phyloP scores from a whole-genome alignment of 2,888 invertebrate genomes.

The Agriopis leucophaearia region DNA sequence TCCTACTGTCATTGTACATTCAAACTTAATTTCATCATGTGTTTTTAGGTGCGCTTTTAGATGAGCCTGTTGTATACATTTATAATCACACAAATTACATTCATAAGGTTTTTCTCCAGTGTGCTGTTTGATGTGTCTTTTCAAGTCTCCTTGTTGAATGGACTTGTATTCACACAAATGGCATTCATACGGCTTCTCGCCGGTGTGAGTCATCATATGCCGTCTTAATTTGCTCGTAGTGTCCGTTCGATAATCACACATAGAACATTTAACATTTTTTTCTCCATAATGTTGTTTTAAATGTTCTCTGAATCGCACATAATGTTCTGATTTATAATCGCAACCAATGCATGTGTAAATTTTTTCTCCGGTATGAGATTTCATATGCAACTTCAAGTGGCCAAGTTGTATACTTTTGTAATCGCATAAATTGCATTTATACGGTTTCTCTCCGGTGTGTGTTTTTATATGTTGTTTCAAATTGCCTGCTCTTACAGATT shows the following conservation, averaged over 20 bases:
- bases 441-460: conserved; percentile 29
- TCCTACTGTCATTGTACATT: conserved; percentile 28
- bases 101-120: conserved; percentile 25
- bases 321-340: conserved; percentile 16
- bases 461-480: conserved; percentile 28
- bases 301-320: conserved; percentile 20
- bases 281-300: conserved; percentile 24
- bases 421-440: conserved; percentile 22
- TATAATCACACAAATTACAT: conserved; percentile 27
- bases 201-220: conserved; percentile 27
- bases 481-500: conserved; percentile 25
- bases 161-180: conserved; percentile 15
- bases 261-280: conserved; percentile 17
- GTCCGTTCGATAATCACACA: conserved; percentile 15
- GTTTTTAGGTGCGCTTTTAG: conserved; percentile 28
- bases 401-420: conserved; percentile 32
- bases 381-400: conserved; percentile 28
- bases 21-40: conserved; percentile 16
- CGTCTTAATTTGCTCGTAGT: conserved; percentile 15
- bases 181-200: conserved; percentile 30
- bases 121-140: conserved; percentile 18
- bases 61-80: conserved; percentile 22
- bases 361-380: conserved; percentile 28
- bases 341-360: conserved; percentile 23
- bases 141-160: conserved; percentile 22